Evolutionary conservation across 2,888 invertebrate genomes (phyloP).

Genomic region (Lithophane semibrunnea): DNA sequence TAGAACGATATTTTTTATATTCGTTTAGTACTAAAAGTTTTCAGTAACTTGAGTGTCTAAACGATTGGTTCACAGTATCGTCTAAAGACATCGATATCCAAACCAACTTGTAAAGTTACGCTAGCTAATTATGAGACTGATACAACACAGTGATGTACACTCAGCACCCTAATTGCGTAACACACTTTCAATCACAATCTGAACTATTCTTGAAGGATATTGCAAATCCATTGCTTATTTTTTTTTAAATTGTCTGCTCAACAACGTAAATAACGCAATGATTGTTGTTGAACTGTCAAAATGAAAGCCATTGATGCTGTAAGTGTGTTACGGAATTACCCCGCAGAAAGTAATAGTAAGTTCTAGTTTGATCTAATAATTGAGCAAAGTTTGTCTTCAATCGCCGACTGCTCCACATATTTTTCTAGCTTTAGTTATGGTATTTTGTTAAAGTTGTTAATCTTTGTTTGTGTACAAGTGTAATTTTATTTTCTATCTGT

Average conservation of each 20-base stretch:
- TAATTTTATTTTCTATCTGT: slow-evolving; percentile 14
- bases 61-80: neutral
- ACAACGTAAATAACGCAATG: too few species aligned
- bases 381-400: slow-evolving; percentile 43
- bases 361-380: slow-evolving; percentile 15
- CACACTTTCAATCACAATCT: too few species aligned
- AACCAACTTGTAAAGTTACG: neutral
- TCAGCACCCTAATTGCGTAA: neutral
- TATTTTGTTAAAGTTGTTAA: slow-evolving; percentile 6
- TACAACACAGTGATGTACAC: neutral
- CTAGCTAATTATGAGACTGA: neutral
- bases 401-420: slow-evolving; percentile 38
- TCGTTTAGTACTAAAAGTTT: slow-evolving; percentile 7
- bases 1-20: neutral
- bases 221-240: too few species aligned
- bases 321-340: too few species aligned
- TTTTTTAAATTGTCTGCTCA: too few species aligned
- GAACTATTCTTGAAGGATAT: too few species aligned
- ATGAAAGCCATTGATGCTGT: too few species aligned
- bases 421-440: slow-evolving; percentile 30
- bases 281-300: too few species aligned
- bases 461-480: slow-evolving; percentile 27
- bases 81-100: neutral
- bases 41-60: neutral
- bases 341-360: neutral